Evolutionary conservation across 2,888 invertebrate genomes (phyloP).

Genomic region (Clivina fossor): DNA sequence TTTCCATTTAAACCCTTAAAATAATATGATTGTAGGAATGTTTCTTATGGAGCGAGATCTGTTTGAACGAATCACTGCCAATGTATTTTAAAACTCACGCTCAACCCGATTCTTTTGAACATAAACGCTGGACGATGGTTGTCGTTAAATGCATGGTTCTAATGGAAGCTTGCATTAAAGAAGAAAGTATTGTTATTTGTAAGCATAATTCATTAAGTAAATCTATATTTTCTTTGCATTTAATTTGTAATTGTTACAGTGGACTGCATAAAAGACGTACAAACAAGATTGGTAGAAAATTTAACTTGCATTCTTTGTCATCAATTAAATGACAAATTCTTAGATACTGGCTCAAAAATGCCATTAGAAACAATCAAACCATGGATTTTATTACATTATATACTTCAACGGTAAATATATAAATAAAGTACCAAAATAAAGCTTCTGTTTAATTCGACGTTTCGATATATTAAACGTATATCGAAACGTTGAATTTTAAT

Average conservation of each 20-base stretch:
- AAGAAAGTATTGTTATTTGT: slow-evolving; percentile 58
- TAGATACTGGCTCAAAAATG: slow-evolving; percentile 64
- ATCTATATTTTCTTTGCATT: slow-evolving; percentile 3
- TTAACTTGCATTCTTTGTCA: slow-evolving; percentile 74
- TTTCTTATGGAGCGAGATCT: slow-evolving; percentile 75
- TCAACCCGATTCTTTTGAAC: slow-evolving; percentile 55
- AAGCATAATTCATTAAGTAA: slow-evolving; percentile 41
- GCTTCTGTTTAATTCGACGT: no score
- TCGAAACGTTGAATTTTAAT: no score
- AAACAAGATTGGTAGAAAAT: slow-evolving; percentile 71
- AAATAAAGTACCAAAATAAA: no score
- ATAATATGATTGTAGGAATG: slow-evolving; percentile 63
- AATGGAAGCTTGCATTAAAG: slow-evolving; percentile 57
- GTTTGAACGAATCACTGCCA: slow-evolving; percentile 72
- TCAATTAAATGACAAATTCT: slow-evolving; percentile 66
- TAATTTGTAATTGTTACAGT: slow-evolving; percentile 3
- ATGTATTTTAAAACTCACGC: slow-evolving; percentile 59
- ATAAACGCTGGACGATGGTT: slow-evolving; percentile 50
- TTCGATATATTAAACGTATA: no score
- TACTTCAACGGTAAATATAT: slow-evolving; percentile 62
- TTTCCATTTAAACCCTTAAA: no score
- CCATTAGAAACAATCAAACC: slow-evolving; percentile 73
- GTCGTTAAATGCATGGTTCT: slow-evolving; percentile 53
- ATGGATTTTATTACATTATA: slow-evolving; percentile 82
- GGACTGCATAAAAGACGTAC: slow-evolving; percentile 52